Percentiles rank a stretch among this genome's conserved stretches.
These are phyloP conservation scores for Falco biarmicus DNA, from an alignment of 2,797 vertebrate species.

Conservation along the genomic window DNA sequence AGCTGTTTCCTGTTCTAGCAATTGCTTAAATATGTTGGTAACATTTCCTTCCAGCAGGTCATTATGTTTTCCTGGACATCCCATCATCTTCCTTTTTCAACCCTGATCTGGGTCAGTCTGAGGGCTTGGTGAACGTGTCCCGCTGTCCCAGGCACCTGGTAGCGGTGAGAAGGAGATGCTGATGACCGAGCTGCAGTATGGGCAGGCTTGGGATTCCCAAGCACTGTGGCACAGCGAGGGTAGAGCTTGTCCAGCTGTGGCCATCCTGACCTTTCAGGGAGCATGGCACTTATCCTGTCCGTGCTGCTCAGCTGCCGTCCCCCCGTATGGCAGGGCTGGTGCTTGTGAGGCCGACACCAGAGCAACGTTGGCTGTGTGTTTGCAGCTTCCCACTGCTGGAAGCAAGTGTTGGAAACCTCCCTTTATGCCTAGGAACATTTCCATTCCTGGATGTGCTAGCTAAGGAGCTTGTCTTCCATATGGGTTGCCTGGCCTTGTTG, in stretches of 20 bases:
- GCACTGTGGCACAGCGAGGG: accelerated
- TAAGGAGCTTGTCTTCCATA: neutral
- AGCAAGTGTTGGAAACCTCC: neutral
- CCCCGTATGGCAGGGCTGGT: neutral
- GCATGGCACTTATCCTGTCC: accelerated
- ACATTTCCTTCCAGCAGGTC: neutral
- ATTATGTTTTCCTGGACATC: neutral
- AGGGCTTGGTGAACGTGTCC: neutral
- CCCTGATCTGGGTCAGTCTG: neutral
- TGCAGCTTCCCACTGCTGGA: neutral
- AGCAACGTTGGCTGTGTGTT: accelerated
- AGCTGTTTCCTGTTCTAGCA: neutral
- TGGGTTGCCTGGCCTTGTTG: neutral
- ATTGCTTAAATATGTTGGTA: neutral
- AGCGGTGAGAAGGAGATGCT: neutral
- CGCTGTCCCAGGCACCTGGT: neutral
- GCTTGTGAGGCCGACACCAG: neutral
- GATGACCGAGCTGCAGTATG: accelerated
- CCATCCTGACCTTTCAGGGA: neutral
- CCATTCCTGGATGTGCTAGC: neutral
- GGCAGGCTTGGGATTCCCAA: neutral
- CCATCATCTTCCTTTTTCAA: accelerated
- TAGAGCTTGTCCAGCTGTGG: neutral
- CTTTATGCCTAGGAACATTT: neutral
- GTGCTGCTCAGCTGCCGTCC: accelerated